Evolutionary conservation across 2,113 vertebrate genomes (phyloP).

Genomic region (Marmota flaviventris): DNA sequence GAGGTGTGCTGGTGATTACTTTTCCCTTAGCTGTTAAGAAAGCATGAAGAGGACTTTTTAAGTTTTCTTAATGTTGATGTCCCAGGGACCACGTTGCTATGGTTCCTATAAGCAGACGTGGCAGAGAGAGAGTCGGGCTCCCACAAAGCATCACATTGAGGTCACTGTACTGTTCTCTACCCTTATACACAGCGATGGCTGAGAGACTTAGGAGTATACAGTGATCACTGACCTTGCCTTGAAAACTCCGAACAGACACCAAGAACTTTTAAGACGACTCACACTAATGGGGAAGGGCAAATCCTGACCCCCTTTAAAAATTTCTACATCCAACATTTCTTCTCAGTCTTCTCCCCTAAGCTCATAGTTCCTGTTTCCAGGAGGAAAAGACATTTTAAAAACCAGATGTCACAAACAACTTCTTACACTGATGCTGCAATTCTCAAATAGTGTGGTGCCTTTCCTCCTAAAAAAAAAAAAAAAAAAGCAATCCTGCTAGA

Average conservation of each 20-base stretch:
- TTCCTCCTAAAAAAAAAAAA: background rate
- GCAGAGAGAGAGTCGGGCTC: background rate
- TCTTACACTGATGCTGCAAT: too few relatives aligned
- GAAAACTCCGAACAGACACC: background rate
- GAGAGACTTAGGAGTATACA: background rate
- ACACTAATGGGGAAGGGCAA: background rate
- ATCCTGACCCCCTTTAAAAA: background rate
- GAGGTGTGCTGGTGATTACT: accelerated
- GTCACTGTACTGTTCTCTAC: background rate
- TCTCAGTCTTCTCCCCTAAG: background rate
- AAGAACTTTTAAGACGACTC: background rate
- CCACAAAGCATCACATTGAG: background rate
- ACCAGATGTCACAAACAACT: background rate
- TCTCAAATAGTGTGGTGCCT: too few relatives aligned
- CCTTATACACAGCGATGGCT: background rate
- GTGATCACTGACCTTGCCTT: background rate
- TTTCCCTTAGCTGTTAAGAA: background rate
- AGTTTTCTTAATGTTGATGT: background rate
- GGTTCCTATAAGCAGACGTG: background rate
- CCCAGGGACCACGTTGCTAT: background rate
- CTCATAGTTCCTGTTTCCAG: background rate
- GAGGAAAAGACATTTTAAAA: background rate
- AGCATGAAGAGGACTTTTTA: background rate
- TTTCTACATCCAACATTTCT: background rate
- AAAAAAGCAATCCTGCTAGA: background rate